Evolutionary conservation across 2,888 invertebrate species (phyloP).

Genomic region (Baccha elongata): DNA sequence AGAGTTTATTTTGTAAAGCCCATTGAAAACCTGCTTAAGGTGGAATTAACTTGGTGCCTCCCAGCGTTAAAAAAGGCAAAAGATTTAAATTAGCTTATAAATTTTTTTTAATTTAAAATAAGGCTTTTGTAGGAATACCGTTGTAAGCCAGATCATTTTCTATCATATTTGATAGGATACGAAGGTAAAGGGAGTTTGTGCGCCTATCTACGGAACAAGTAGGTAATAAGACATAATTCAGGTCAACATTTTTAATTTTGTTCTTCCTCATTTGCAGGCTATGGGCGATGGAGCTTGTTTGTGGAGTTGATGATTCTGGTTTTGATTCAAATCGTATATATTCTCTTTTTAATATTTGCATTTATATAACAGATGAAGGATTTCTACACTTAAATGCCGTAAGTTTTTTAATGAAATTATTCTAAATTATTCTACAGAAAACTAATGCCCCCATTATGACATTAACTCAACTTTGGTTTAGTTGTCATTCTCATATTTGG

Average conservation of each 20-base stretch:
- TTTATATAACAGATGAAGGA: constrained; percentile 91
- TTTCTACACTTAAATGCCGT: constrained; percentile 87
- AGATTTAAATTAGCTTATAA: neutral
- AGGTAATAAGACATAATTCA: no score
- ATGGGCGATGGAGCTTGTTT: constrained; percentile 89
- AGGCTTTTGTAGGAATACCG: constrained; percentile 78
- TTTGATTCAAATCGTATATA: constrained; percentile 91
- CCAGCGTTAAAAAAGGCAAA: constrained; percentile 77
- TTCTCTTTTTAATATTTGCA: constrained; percentile 88
- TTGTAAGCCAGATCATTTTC: constrained; percentile 85
- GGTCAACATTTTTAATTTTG: no score
- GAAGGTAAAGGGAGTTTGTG: constrained; percentile 94
- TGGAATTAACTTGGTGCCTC: constrained; percentile 82
- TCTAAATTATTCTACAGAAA: no score
- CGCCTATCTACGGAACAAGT: constrained; percentile 89
- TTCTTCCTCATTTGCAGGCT: constrained; percentile 84
- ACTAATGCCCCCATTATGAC: no score
- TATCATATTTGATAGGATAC: constrained; percentile 91
- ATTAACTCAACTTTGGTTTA: no score
- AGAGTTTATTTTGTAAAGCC: constrained; percentile 88
- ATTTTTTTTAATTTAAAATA: no score
- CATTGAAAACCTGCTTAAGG: constrained; percentile 88
- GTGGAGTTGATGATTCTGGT: constrained; percentile 89
- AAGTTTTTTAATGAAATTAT: constrained; percentile 46
- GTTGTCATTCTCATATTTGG: no score